Evolutionary conservation across 53 echinoderm and acorn worm species (phyloP), one percentile per base, ranked within the genome.

Genomic region (Zoroaster sp.): DNA sequence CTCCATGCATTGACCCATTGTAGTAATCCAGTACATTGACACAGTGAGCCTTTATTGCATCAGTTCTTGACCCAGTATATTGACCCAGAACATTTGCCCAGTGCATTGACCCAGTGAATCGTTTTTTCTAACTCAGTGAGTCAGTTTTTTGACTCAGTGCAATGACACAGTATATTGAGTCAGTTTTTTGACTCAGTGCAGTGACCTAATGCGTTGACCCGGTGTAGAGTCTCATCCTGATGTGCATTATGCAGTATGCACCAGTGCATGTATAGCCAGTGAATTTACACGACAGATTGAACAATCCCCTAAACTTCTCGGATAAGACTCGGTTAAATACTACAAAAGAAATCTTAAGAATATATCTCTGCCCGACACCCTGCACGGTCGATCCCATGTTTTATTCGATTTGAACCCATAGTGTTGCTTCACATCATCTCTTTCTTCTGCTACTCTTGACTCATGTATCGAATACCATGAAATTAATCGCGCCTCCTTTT

Each of bases 401-500:
- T 23, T 69, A 14, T 20, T 3, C 3, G 3, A 3, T 33, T 34
- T 33, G 3, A 35, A 36, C 12, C 69, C 36, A 28, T 23, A 12
- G 13, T 69, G 17, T 3, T 2, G 35, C 35, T 7, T 36, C 17
- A 35, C 36, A 35, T 69, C 13, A 35, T 36, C 36, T 36, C 47
- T 31, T 52, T 52, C 51, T 38, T 76, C 2, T 51, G 32, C 45
- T 47, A 46, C 14, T 15, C 53, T 39, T 34, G 63, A 59, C 30
- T 35, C 32, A 47, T 18, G 32, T 81, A 65, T 81, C 81, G 41
- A 65, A 81, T 33, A 17, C 66, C 81, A 32, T 81, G 81, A 81
- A 81, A 81, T 81, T 44, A 81, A 81, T 81, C 68, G 81, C 40
- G 66, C 13, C 44, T 40, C 66, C 66, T 31, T 43, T 81, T 81